Evolutionary conservation across 2,113 vertebrate genomes (phyloP), one percentile per base, ranked within the genome.

Genomic region (Hirundichthys speculiger): DNA sequence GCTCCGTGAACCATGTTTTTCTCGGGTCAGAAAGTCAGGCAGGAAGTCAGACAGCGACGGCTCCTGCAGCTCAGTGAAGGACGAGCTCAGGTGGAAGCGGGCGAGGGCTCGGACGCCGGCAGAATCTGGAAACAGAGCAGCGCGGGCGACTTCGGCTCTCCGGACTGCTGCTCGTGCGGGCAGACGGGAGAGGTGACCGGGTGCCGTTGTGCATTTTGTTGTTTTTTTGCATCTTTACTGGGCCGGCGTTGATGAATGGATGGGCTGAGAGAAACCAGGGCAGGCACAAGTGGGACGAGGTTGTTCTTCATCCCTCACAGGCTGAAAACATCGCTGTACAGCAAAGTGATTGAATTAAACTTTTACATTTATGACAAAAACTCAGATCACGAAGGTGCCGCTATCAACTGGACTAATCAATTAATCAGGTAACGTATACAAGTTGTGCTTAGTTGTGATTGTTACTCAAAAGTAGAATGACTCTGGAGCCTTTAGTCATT

Each of bases 261-360:
- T 40, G 21, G 41, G 53, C 30, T 64, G 45, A 64, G 53, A 41
- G 56, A 74, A 80, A 81, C 48, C 77, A 67, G 64, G 64, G 14
- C 67, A 74, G 61, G 34, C 52, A 75, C 84, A 74, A 69, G 65
- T 77, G 66, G 78, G 81, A 77, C 76, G 77, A 78, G 76, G 74
- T 83, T 60, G 72, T 49, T 10, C 5, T 66, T 68, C 30, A 55
- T 75, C 58, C 55, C 55, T 62, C 13, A 40, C 3, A 43, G 51
- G 39, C 59, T 39, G 6, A 43, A 43, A n/a, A 5, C 5, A 43
- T 43, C 30, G 9, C 30, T 10, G 30, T 34, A 34, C 30, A 34
- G 9, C n/a, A n/a, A n/a, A n/a, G n/a, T n/a, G n/a, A n/a, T n/a
- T n/a, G n/a, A n/a, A n/a, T n/a, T n/a, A n/a, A n/a, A n/a, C n/a